Percentiles rank a stretch among this genome's conserved stretches.
phyloP scores from a whole-genome alignment of 2,113 vertebrate genomes.

The Ovis canadensis region DNA sequence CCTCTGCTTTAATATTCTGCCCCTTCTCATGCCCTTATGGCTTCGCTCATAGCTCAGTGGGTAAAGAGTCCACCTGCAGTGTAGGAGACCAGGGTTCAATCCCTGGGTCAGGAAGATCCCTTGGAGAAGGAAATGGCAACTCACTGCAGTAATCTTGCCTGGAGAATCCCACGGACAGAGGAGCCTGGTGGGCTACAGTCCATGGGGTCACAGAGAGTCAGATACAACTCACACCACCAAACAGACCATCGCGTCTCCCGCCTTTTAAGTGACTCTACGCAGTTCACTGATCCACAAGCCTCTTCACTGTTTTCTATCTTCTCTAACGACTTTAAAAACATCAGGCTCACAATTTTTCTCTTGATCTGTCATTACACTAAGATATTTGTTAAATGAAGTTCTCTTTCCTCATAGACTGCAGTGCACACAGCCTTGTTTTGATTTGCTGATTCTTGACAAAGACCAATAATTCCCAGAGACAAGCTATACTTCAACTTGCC shows the following conservation, averaged over 20 bases:
- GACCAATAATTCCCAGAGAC: not conserved
- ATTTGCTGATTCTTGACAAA: conserved; percentile 6
- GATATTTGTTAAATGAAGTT: not conserved
- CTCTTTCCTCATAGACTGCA: not conserved
- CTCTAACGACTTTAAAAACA: not conserved
- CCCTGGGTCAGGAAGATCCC: not conserved
- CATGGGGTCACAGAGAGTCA: not conserved
- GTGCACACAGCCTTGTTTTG: not conserved
- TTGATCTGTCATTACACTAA: not conserved
- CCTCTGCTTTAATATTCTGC: not conserved
- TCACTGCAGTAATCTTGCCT: not conserved
- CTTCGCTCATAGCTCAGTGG: not conserved
- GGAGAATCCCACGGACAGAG: not conserved
- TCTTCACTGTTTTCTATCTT: not conserved
- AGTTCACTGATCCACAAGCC: not conserved
- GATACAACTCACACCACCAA: not conserved
- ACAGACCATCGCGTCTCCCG: not conserved
- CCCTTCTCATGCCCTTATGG: not conserved
- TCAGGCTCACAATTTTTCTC: not conserved
- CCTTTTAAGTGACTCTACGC: not conserved
- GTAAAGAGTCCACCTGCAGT: not conserved
- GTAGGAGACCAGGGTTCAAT: not conserved
- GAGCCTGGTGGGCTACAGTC: not conserved
- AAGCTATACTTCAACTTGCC: not conserved
- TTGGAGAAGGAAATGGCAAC: not conserved